Base-by-base conservation (phyloP, 2,888 invertebrate genomes). In the Drosophila trichaetosa region DNA sequence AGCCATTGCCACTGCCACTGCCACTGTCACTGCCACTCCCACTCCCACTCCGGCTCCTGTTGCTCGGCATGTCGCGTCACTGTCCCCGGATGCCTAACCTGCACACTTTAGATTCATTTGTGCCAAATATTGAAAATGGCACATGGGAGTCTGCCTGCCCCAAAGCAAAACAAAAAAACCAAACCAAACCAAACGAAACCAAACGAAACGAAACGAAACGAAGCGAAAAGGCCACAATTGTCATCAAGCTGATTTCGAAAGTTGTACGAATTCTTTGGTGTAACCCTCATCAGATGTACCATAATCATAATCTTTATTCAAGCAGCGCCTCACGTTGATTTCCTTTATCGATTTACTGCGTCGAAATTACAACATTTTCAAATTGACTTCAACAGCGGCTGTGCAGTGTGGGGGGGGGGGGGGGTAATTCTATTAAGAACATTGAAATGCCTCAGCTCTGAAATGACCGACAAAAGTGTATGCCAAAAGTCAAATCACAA, bases 31-130 rank as follows among this genome's bases (percentile, higher is more conserved):
- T 5, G 8, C n/a, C 16, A 42, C 34, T 36, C 13, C 13, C 36
- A 16, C 46, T 8, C 3, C 11, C 13, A 34, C 33, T 29, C 24
- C 33, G 8, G 16, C 38, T 48, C 48, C 51, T 46, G 40, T 53
- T 54, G 60, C 42, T 21, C 51, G 36, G 33, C 46, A 6, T 61
- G 77, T 24, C 24, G 63, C 74, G 59, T 74, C 77, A 71, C 58
- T 53, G 48, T 29, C 56, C 54, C 76, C 57, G 21, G n/a, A 58
- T 65, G 62, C 90, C 71, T 75, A 87, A 89, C 87, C 83, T 84
- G 73, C 79, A 75, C 85, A 87, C 87, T 84, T 54, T 46, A 48
- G 36, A 75, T 84, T 82, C 65, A 57, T 81, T 85, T 89, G 87
- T 84, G 87, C 82, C 85, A 65, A 78, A 81, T 73, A 62, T 65